phyloP scores from a whole-genome alignment of 1,140 invertebrate species.

The Rhagoletis pomonella region DNA sequence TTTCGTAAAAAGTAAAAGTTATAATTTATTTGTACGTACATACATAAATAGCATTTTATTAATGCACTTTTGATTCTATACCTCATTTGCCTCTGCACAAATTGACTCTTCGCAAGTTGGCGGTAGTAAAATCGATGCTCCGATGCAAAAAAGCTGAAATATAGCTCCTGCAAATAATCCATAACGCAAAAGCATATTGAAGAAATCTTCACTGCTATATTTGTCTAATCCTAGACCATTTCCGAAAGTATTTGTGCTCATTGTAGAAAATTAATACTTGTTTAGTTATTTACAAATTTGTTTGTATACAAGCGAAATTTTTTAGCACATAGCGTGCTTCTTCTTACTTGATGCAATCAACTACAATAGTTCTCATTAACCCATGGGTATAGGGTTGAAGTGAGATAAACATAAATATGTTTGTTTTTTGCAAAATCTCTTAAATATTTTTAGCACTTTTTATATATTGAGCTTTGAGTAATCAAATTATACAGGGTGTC shows the following conservation, averaged over 20 bases:
- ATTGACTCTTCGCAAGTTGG: background rate
- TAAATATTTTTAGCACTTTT: no score
- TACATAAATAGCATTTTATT: background rate
- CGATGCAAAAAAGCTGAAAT: slow-evolving; percentile 69
- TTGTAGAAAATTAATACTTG: background rate
- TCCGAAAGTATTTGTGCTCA: background rate
- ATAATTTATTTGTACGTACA: background rate
- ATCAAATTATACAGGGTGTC: background rate
- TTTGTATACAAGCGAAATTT: background rate
- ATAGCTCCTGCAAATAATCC: slow-evolving; percentile 68
- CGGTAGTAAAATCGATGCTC: slow-evolving; percentile 57
- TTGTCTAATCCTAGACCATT: slow-evolving; percentile 59
- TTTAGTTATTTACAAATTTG: background rate
- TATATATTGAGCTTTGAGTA: no score
- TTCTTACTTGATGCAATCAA: background rate
- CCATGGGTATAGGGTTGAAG: background rate
- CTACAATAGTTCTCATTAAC: background rate
- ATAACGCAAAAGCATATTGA: slow-evolving; percentile 66
- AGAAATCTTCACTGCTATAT: slow-evolving; percentile 68
- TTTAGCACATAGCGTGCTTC: background rate
- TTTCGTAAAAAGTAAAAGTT: background rate
- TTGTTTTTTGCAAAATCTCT: background rate
- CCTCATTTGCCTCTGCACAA: slow-evolving; percentile 34
- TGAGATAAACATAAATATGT: background rate
- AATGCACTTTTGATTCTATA: background rate